These are phyloP conservation scores for Ceratotherium simum DNA, from an alignment of 2,113 vertebrate genomes.

Conservation along the genomic window DNA sequence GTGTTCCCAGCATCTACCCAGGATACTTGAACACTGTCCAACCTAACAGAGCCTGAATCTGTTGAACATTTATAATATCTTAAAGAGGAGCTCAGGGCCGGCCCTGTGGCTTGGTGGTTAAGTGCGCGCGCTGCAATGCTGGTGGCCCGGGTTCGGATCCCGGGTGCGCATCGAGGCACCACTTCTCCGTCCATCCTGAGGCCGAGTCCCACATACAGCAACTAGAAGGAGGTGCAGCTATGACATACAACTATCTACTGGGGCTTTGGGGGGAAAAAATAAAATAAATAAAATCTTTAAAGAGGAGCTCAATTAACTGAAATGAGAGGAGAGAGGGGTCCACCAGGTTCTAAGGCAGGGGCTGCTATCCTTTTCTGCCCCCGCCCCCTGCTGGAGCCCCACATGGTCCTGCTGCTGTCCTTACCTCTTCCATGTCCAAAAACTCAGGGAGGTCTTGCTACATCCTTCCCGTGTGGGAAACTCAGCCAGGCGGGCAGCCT, in stretches of 20 bases:
- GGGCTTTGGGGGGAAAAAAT: too few species aligned
- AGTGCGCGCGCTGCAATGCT: too few species aligned
- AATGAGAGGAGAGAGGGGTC: background rate
- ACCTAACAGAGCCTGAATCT: background rate
- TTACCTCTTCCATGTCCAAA: background rate
- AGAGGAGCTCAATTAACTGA: background rate
- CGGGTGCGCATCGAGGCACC: too few species aligned
- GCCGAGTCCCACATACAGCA: too few species aligned
- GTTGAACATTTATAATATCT: background rate
- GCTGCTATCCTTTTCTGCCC: background rate
- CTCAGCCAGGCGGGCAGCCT: background rate
- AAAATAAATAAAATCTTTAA: too few species aligned
- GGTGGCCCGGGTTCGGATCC: too few species aligned
- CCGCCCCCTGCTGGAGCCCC: background rate
- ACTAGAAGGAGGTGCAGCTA: too few species aligned
- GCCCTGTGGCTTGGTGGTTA: too few species aligned
- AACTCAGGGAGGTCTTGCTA: background rate
- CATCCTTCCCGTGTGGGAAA: background rate
- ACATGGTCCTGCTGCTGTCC: background rate
- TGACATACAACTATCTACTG: too few species aligned
- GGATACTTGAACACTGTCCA: background rate
- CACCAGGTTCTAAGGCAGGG: background rate
- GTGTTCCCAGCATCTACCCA: background rate
- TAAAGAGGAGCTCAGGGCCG: background rate
- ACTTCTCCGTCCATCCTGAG: too few species aligned